Conservation (phyloP, 2,797 vertebrate species). For the Micrastur ruficollis region DNA sequence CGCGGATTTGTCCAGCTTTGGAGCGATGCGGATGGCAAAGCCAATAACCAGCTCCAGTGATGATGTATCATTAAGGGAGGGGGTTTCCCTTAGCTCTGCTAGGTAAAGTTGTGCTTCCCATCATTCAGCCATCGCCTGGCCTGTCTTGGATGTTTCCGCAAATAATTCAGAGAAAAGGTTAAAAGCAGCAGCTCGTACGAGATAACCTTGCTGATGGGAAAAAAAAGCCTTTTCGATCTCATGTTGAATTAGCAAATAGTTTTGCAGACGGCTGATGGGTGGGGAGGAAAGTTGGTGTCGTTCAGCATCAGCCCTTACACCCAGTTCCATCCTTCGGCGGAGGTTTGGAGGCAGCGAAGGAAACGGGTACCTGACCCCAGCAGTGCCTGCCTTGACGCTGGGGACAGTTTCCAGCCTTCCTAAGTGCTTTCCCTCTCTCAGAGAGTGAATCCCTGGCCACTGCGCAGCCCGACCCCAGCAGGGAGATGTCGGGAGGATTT, state of each 20-base stretch:
- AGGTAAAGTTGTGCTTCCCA: fast-evolving
- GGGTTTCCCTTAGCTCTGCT: fast-evolving
- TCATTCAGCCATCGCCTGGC: fast-evolving
- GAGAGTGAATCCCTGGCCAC: not conserved
- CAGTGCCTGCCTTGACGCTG: fast-evolving
- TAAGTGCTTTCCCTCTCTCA: not conserved
- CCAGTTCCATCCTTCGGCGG: fast-evolving
- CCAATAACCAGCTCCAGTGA: too few species aligned
- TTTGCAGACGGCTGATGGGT: not conserved
- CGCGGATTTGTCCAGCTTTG: fast-evolving
- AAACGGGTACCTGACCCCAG: fast-evolving
- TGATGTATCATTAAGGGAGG: fast-evolving
- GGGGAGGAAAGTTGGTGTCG: fast-evolving
- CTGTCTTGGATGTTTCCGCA: not conserved
- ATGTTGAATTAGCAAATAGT: fast-evolving
- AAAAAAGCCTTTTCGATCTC: not conserved
- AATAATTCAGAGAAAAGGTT: not conserved
- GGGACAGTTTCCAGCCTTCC: not conserved
- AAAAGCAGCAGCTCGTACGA: not conserved
- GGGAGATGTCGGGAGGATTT: not conserved
- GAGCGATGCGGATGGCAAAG: not conserved
- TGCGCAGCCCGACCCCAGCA: not conserved
- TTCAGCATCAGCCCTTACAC: not conserved
- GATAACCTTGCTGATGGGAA: not conserved
- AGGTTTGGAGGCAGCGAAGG: not conserved